Base-by-base conservation (phyloP, 2,888 invertebrate genomes). In the Pseudococcus viburni region DNA sequence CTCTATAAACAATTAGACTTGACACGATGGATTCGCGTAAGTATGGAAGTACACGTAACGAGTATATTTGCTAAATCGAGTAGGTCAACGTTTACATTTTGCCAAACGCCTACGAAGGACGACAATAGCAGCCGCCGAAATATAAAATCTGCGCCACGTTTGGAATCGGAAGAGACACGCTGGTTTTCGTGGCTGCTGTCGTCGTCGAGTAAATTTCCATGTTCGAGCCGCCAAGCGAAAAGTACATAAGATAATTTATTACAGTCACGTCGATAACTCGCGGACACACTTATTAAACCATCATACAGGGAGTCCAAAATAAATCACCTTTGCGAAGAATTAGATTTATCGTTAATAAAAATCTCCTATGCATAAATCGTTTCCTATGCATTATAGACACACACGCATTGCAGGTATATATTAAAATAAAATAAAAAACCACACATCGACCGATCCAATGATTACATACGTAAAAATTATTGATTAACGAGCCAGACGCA, bases 261-360 rank as follows among this genome's bases (percentile, higher is more conserved):
- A 15, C 77, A 77, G 77, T 77, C 77, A 77, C 77, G 77, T 77
- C 77, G 77, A 77, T 77, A 77, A 77, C 77, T 77, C 77, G 77
- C 77, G 77, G 77, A 77, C 77, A 77, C 77, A 77, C 77, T 77
- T 77, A 77, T 77, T 77, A 77, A 77, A 77, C 77, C 77, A 77
- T 77, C 77, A 39, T 77, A 39, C 77, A 39, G 77, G 77, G 77
- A 77, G 77, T 77, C 77, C 77, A 77, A 77, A 77, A 77, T 77
- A 77, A 77, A 77, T 77, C 77, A 77, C 77, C 33, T 77, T 39
- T 77, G 77, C 39, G 39, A 39, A 77, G 33, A 39, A 26, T 26
- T 77, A 77, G 33, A 77, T 77, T 77, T 77, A 77, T 77, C 77
- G 77, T 26, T 77, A 77, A 77, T 77, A 39, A 77, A 77, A 77